Conservation (phyloP, 2,888 invertebrate species). For the Copidosoma aretas region DNA sequence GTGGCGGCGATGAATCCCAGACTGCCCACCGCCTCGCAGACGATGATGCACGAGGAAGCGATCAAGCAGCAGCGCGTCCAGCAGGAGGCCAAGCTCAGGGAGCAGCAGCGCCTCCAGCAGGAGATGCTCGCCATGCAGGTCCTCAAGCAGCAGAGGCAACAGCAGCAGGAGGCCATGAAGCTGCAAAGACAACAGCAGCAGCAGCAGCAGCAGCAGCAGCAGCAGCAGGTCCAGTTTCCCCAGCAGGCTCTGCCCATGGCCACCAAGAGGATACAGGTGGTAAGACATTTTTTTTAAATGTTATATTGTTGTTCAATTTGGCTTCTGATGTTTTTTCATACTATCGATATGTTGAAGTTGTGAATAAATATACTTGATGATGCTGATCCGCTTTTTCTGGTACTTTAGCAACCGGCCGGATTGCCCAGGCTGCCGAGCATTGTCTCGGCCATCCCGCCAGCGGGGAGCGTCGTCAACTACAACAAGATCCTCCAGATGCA, state of each 20-base stretch:
- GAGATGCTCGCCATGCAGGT: slow-evolving; percentile 55
- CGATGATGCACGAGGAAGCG: slow-evolving; percentile 48
- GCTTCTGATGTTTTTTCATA: not conserved
- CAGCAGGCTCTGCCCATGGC: slow-evolving; percentile 41
- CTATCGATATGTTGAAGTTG: not conserved
- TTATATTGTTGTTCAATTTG: no score
- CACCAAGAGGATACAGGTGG: slow-evolving; percentile 53
- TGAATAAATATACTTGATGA: not conserved
- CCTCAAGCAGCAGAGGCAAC: slow-evolving; percentile 56
- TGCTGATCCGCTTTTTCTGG: no score
- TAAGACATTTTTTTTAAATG: slow-evolving; percentile 1
- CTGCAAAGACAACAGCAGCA: slow-evolving; percentile 49
- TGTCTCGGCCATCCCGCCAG: slow-evolving; percentile 50
- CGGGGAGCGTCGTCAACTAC: slow-evolving; percentile 41
- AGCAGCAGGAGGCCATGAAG: slow-evolving; percentile 55
- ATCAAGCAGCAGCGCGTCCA: slow-evolving; percentile 49
- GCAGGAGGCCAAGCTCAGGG: slow-evolving; percentile 48
- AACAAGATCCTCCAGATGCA: slow-evolving; percentile 37
- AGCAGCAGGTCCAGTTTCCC: slow-evolving; percentile 35
- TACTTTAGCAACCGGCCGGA: slow-evolving; percentile 17
- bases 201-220: slow-evolving; percentile 44
- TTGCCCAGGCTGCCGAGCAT: slow-evolving; percentile 44
- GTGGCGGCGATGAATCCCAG: slow-evolving; percentile 45
- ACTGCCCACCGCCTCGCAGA: slow-evolving; percentile 40
- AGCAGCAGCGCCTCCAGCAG: slow-evolving; percentile 55